Evolutionary conservation across 2,113 vertebrate species (phyloP).

Genomic region (Tricholaema leucomelas): DNA sequence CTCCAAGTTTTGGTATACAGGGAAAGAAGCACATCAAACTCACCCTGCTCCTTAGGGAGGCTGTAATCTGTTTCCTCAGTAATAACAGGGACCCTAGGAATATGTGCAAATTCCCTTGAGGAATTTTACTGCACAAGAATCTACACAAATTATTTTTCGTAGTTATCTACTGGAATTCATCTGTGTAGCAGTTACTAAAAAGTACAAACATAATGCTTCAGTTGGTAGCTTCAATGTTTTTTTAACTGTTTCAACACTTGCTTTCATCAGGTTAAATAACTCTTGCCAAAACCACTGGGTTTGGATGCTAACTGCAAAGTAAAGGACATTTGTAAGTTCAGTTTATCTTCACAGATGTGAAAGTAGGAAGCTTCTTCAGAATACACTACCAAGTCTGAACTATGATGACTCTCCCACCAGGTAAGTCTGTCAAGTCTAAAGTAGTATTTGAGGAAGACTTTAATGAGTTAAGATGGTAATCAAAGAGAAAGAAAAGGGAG

Average conservation of each 20-base stretch:
- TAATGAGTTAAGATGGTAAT: not conserved
- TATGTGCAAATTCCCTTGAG: not conserved
- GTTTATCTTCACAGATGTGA: not conserved
- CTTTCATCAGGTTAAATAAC: not conserved
- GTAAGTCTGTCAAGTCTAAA: not conserved
- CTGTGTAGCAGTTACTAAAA: not conserved
- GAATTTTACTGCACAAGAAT: not conserved
- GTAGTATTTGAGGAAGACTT: not conserved
- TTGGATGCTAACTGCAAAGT: not conserved
- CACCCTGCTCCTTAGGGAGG: not conserved
- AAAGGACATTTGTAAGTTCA: not conserved
- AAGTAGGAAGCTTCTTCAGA: not conserved
- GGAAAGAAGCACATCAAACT: not conserved
- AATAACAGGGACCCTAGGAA: fast-evolving
- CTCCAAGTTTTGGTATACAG: not conserved
- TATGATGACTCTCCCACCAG: not conserved
- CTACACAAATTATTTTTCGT: not conserved
- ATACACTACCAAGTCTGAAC: not conserved
- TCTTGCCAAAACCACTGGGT: not conserved
- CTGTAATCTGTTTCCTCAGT: not conserved
- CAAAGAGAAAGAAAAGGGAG: not conserved
- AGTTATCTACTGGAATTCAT: not conserved
- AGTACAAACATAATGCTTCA: not conserved
- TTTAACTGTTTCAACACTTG: not conserved
- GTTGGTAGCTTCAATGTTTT: not conserved